These are phyloP conservation scores for Heliocidaris tuberculata DNA, from an alignment of 35 echinoderm and acorn worm species.

Conservation along the genomic window DNA sequence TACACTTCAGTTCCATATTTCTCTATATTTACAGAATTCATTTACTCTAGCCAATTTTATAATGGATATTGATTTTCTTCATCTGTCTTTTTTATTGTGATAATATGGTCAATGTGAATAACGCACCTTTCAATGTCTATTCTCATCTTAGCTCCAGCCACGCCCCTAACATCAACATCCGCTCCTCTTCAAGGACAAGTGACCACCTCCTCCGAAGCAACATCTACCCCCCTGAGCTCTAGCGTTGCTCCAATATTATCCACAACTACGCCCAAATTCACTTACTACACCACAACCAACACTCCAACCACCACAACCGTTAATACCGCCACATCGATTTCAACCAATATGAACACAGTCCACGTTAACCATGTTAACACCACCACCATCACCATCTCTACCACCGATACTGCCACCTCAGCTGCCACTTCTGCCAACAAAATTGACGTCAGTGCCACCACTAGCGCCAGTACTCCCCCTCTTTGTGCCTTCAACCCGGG, in stretches of 20 bases:
- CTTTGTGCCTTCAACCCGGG: no score
- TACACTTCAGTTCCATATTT: no score
- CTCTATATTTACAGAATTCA: no score
- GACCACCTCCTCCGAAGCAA: background rate
- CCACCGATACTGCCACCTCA: background rate
- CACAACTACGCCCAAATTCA: background rate
- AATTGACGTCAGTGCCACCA: background rate
- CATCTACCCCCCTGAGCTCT: background rate
- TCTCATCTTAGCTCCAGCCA: background rate
- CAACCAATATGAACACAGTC: background rate
- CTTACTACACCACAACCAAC: background rate
- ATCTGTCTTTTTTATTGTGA: no score
- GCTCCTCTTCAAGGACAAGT: background rate
- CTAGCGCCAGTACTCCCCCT: background rate
- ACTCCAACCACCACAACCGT: background rate
- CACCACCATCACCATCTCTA: background rate
- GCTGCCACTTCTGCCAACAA: background rate
- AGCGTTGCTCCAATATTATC: background rate
- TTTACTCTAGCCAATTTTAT: no score
- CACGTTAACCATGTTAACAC: background rate
- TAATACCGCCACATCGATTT: background rate
- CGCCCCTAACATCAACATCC: background rate
- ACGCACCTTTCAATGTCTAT: background rate
- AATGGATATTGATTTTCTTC: no score
- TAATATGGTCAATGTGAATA: background rate